These are phyloP conservation scores for Pomatorhinus ruficollis DNA, from an alignment of 2,113 vertebrate species.

Conservation along the genomic window DNA sequence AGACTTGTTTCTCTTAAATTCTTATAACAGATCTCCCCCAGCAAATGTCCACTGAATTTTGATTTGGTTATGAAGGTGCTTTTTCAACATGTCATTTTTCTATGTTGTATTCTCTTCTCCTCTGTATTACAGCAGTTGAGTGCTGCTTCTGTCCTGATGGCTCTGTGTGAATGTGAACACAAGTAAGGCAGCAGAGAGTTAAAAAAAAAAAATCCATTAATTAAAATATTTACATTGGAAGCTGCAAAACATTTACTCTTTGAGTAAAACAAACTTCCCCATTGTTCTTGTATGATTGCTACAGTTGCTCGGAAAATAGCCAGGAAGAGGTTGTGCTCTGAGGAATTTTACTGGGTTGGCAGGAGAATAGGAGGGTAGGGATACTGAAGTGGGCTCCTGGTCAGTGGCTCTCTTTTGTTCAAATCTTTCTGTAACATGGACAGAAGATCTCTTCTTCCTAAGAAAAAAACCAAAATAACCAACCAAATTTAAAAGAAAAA, in stretches of 20 bases:
- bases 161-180: background rate
- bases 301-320: slow-evolving; percentile 44
- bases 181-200: slow-evolving; percentile 27
- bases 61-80: background rate
- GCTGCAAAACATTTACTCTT: slow-evolving; percentile 56
- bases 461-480: rapidly evolving
- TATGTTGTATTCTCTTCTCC: background rate
- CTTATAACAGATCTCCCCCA: background rate
- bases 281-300: slow-evolving; percentile 52
- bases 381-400: background rate
- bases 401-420: background rate
- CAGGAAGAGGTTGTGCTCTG: slow-evolving; percentile 36
- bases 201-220: slow-evolving; percentile 21
- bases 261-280: slow-evolving; percentile 60
- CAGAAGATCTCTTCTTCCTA: background rate
- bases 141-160: background rate
- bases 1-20: background rate
- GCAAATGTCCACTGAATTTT: background rate
- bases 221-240: slow-evolving; percentile 67
- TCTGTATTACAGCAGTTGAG: background rate
- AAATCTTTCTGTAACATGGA: background rate
- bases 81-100: background rate
- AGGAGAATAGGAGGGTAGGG: background rate
- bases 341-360: slow-evolving; percentile 45
- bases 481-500: background rate